These are phyloP conservation scores for Pogonocherus hispidulus DNA, from an alignment of 2,888 invertebrate genomes.

Conservation along the genomic window DNA sequence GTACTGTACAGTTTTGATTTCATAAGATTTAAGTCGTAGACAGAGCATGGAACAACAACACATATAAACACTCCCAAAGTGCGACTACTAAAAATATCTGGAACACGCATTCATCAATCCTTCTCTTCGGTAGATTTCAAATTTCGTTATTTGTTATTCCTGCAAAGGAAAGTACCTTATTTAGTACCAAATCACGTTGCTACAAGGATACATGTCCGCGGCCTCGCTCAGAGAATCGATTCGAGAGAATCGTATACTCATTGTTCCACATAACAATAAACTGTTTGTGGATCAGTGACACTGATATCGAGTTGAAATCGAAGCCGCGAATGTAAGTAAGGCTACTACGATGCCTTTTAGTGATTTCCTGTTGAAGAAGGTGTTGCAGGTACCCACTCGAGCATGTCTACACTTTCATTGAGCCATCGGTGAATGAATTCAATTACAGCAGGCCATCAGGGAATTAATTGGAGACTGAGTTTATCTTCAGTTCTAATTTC, in stretches of 20 bases:
- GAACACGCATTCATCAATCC: no score
- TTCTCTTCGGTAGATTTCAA: not conserved
- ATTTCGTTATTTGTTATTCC: not conserved
- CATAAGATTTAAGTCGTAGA: no score
- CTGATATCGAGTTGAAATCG: conserved; percentile 25
- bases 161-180: not conserved
- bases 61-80: no score
- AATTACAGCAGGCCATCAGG: not conserved
- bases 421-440: not conserved
- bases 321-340: conserved; percentile 18
- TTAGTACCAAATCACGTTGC: not conserved
- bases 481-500: no score
- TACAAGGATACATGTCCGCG: not conserved
- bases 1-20: no score
- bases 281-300: conserved; percentile 28
- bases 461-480: not conserved
- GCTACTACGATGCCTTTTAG: conserved; percentile 23
- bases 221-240: not conserved
- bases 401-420: conserved; percentile 11
- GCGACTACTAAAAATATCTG: no score
- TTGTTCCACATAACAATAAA: conserved; percentile 20
- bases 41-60: no score
- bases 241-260: not conserved
- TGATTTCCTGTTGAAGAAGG: no score
- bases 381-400: no score